Evolutionary conservation across 2,888 invertebrate species (phyloP), one percentile per base, ranked within the genome.

Genomic region (Mimachlamys varia): DNA sequence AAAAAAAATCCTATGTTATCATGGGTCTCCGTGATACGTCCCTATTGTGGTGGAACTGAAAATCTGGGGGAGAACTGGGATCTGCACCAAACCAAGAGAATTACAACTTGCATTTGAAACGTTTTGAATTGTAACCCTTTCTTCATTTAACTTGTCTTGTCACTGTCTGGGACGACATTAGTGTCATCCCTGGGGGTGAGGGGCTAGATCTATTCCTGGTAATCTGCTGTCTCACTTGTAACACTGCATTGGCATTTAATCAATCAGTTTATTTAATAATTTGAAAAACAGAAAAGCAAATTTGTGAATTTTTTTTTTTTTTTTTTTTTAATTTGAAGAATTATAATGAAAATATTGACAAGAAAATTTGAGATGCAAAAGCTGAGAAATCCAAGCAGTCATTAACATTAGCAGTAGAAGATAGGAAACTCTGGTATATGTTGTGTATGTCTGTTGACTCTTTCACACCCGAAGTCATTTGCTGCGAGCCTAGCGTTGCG

Each of bases 91-190:
- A 76, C 76, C 76, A 76, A 76, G 76, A 76, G 76, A 76, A 76
- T 76, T 76, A 13, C 76, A 76, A 76, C 76, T 76, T 76, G 76
- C 27, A 76, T 76, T 76, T 76, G 76, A 76, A 33, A 76, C 76
- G 76, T 76, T 76, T 76, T 76, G 76, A 76, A 76, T 76, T 76
- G 76, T 76, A 76, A 76, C 76, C 76, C 76, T 76, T 76, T 76
- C 76, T 76, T 76, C 76, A 76, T 76, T 76, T 76, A 76, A 76
- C 76, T 76, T 76, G 76, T 76, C 76, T 76, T 12, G 12, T 76
- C 33, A 76, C 76, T 76, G 27, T 76, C 76, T 1, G 33, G 76
- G 76, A 76, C 27, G 12, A 76, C 76, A 76, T 15, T 76, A 1
- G 76, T 76, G 76, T 76, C 27, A 33, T 76, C 76, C 76, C 33